Percentiles rank a stretch among this genome's conserved stretches.
Conservation (phyloP, 1,140 invertebrate species). For the Scaptomyza pallida region DNA sequence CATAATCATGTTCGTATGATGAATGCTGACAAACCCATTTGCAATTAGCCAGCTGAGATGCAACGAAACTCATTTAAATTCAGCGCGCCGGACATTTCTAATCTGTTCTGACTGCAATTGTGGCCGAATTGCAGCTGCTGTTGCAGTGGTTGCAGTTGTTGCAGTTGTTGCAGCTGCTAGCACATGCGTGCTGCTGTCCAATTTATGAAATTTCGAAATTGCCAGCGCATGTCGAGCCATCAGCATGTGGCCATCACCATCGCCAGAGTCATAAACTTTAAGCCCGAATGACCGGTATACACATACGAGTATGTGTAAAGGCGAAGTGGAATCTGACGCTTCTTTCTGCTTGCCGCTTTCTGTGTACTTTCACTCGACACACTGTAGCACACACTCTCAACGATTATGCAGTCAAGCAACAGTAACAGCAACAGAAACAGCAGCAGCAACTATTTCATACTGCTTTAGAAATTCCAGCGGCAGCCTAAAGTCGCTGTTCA, state of each 20-base stretch:
- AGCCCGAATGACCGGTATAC: slow-evolving; percentile 42
- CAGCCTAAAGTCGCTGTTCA: slow-evolving; percentile 30
- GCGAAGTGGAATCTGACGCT: slow-evolving; percentile 43
- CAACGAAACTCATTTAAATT: slow-evolving; percentile 30
- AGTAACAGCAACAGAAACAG: slow-evolving; percentile 24
- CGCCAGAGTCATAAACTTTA: slow-evolving; percentile 38
- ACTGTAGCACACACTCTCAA: slow-evolving; percentile 47
- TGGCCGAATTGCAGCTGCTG: slow-evolving; percentile 17
- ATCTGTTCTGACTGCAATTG: slow-evolving; percentile 48
- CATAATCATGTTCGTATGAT: slow-evolving; percentile 26
- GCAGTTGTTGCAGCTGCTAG: slow-evolving; percentile 21
- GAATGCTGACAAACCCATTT: slow-evolving; percentile 40
- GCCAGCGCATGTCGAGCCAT: slow-evolving; percentile 46
- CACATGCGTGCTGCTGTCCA: slow-evolving; percentile 65
- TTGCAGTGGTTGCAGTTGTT: slow-evolving; percentile 15
- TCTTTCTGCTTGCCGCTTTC: slow-evolving; percentile 55
- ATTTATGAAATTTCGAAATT: slow-evolving; percentile 59
- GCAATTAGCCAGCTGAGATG: slow-evolving; percentile 40
- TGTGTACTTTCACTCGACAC: slow-evolving; percentile 68
- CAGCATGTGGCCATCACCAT: slow-evolving; percentile 46
- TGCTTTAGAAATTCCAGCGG: slow-evolving; percentile 57
- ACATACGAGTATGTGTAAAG: too few relatives aligned
- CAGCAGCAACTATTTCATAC: slow-evolving; percentile 34
- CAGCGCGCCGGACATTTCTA: slow-evolving; percentile 41
- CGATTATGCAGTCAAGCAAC: slow-evolving; percentile 68